phyloP scores from a whole-genome alignment of 2,888 invertebrate species.

The Phyto melanocephala region DNA sequence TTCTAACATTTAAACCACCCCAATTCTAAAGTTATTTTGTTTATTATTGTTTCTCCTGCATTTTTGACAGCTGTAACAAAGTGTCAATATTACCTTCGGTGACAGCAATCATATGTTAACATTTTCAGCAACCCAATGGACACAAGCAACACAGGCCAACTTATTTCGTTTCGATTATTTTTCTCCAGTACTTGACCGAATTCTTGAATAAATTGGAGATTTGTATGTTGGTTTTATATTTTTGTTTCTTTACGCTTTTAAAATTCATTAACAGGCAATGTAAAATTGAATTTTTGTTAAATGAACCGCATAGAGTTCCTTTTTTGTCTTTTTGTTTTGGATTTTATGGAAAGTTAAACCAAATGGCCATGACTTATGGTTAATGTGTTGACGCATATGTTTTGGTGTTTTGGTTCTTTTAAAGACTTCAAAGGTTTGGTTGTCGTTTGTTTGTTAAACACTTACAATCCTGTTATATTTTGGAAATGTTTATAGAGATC shows the following conservation, averaged over 20 bases:
- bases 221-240: not conserved
- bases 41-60: not conserved
- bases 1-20: not conserved
- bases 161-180: not conserved
- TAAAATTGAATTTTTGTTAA: slow-evolving; percentile 1
- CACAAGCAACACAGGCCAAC: not conserved
- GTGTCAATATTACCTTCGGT: slow-evolving; percentile 71
- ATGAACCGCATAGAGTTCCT: not conserved
- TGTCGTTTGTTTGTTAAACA: not conserved
- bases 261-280: slow-evolving; percentile 16
- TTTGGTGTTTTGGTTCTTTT: not conserved
- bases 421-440: not conserved
- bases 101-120: slow-evolving; percentile 63
- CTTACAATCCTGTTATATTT: not conserved
- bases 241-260: not conserved
- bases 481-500: not conserved
- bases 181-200: slow-evolving; percentile 39
- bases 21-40: not conserved
- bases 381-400: slow-evolving; percentile 24
- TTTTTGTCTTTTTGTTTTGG: not conserved
- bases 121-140: not conserved
- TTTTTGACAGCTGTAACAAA: slow-evolving; percentile 66
- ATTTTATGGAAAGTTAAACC: not conserved
- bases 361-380: slow-evolving; percentile 27
- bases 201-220: slow-evolving; percentile 16